Base-by-base conservation (phyloP, 2,797 vertebrate genomes). In the Pangasius sanitwongsei region DNA sequence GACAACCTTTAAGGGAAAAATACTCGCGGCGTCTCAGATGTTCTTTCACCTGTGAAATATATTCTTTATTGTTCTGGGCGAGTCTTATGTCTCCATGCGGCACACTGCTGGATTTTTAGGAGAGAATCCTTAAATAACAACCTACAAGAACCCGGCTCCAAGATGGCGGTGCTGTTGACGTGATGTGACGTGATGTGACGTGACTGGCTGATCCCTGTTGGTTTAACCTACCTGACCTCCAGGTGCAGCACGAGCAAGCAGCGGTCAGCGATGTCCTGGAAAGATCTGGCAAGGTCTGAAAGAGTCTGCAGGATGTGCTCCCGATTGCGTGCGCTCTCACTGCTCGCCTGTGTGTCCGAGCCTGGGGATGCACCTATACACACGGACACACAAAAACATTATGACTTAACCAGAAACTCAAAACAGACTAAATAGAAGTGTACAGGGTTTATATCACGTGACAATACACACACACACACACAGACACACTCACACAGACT, bases 281-380 rank as follows among this genome's bases (percentile, higher is more conserved):
- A 99, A 44, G 96, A 96, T 86, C 94, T 97, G 91, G 97, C 97
- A 87, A 99, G 96, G 92, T 99, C 98, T 0, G 92, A 96, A 13
- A 99, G 95, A 0, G 97, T 98, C 93, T 98, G 98, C 87, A 98
- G 95, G 93, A 99, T 99, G 95, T 98, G 98, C 80, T 99, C 98
- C 0, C 97, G 96, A 23, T 96, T 97, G 0, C 97, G 97, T 0
- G 96, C 95, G 0, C 95, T 97, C 55, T 99, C 98, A 83, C 96
- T 91, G 18, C 91, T 95, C 89, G 87, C 81, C 1, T 98, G 97
- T 91, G 93, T 94, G 34, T 99, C 98, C 37, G 97, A 96, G 91
- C 96, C 96, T 0, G 97, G 95, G 86, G 97, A 97, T 11, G 95
- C 59, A 89, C 28, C 70, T 85, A 82, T 3, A 86, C 48, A 86